phyloP scores from a whole-genome alignment of 2,797 vertebrate genomes.

The Protosalanx chinensis region DNA sequence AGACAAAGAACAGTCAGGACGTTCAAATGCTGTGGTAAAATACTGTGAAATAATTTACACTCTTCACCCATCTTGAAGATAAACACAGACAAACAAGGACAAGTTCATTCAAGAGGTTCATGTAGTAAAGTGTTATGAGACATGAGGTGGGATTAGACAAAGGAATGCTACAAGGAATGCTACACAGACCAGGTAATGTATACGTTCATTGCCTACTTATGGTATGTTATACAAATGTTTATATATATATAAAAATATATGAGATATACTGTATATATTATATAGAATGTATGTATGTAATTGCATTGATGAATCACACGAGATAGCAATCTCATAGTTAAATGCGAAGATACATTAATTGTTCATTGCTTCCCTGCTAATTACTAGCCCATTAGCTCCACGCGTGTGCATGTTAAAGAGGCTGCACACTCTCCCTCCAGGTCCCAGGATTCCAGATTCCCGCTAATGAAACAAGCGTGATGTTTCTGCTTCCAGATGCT shows the following conservation, averaged over 20 bases:
- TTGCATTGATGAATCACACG: background rate
- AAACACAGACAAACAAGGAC: too few species aligned
- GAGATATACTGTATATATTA: background rate
- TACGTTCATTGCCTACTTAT: background rate
- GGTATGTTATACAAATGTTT: background rate
- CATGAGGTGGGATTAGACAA: background rate
- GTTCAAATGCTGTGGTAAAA: too few species aligned
- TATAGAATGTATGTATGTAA: background rate
- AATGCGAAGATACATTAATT: background rate
- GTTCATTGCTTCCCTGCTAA: constrained; percentile 6
- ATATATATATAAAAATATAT: background rate
- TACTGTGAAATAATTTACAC: too few species aligned
- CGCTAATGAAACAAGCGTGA: constrained; percentile 75
- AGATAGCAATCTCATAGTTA: background rate
- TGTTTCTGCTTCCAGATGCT: constrained; percentile 71
- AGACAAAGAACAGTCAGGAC: too few species aligned
- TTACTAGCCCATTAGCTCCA: constrained; percentile 9
- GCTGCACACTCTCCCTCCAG: constrained; percentile 34
- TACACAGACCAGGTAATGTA: background rate
- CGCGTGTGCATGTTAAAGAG: background rate
- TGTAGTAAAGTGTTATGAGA: background rate
- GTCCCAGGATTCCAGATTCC: constrained; percentile 60
- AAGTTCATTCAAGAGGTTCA: background rate
- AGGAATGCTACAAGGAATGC: too few species aligned
- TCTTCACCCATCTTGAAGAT: too few species aligned